These are phyloP conservation scores for Agrochola macilenta DNA, from an alignment of 2,888 invertebrate species.

Conservation along the genomic window DNA sequence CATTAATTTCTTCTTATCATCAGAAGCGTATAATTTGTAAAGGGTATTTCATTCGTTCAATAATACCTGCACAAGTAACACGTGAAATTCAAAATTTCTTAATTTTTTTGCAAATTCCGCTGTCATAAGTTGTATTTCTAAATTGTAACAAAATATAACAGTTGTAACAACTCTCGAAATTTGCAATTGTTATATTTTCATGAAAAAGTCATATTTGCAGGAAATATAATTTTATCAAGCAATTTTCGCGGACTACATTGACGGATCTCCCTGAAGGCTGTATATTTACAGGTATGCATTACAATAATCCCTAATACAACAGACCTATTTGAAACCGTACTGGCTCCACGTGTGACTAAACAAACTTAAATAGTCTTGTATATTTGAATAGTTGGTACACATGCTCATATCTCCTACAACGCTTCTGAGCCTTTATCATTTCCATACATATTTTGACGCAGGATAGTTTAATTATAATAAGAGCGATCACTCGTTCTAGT, in stretches of 20 bases:
- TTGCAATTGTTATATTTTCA: too few species aligned
- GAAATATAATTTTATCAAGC: not conserved
- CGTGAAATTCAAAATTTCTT: too few species aligned
- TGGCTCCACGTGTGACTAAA: not conserved
- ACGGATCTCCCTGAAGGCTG: not conserved
- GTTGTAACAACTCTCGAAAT: too few species aligned
- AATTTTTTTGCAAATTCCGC: too few species aligned
- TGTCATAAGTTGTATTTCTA: too few species aligned
- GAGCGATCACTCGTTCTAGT: not conserved
- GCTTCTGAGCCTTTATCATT: slow-evolving; percentile 33
- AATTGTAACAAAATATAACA: too few species aligned
- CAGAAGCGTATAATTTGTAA: too few species aligned
- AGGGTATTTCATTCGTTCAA: too few species aligned
- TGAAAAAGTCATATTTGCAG: too few species aligned
- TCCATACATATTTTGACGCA: slow-evolving; percentile 36
- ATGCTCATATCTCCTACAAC: slow-evolving; percentile 12
- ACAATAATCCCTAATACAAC: not conserved
- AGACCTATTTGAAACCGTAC: not conserved
- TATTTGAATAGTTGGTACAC: slow-evolving; percentile 8
- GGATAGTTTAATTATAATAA: slow-evolving; percentile 26
- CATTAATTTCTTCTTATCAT: too few species aligned
- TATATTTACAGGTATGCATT: too few species aligned
- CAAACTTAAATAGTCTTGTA: not conserved
- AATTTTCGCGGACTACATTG: not conserved
- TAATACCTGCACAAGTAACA: too few species aligned